Evolutionary conservation across 2,797 vertebrate species (phyloP), one percentile per base, ranked within the genome.

Genomic region (Anolis apletophallus): DNA sequence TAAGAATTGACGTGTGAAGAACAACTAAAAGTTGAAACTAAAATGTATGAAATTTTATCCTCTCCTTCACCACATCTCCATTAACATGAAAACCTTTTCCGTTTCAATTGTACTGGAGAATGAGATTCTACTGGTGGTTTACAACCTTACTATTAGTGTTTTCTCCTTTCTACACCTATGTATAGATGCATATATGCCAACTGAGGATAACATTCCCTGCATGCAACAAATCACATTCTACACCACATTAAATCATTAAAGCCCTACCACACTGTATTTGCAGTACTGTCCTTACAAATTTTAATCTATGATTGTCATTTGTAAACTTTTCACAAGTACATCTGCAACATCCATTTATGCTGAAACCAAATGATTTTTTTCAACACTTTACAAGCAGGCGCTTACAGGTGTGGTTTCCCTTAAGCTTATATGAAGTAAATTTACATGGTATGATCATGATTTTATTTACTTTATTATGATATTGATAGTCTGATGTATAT

Each of bases 1-100:
- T 76, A 90, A 80, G 59, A 85, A 84, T 82, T 17, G 81, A 71
- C 5, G 69, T 23, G 52, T 74, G 77, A 55, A 55, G 89, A 55
- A 88, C 6, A 73, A 59, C 71, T 74, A 57, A 59, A 36, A 36
- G 61, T 3, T 12, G 12, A 26, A 64, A 29, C 61, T 29, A 29
- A 29, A 26, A 59, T 23, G 76, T 78, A 36, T 46, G 46, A 69
- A 68, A 5, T 34, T 81, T 81, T 32, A 69, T 69, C 32, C 46
- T 69, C 32, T 69, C 19, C n/a, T 32, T 12, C 61, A 64, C n/a
- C 29, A 26, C 46, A 54, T 50, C 21, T 46, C 10, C 21, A 50
- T 81, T n/a, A n/a, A 23, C 5, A 54, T 68, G 6, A 54, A 69
- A 69, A 32, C n/a, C 46, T 69, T 68, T 19, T 17, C 11, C 52